These are phyloP conservation scores for Rhinolophus ferrumequinum DNA, from an alignment of 2,113 vertebrate genomes.

Conservation along the genomic window DNA sequence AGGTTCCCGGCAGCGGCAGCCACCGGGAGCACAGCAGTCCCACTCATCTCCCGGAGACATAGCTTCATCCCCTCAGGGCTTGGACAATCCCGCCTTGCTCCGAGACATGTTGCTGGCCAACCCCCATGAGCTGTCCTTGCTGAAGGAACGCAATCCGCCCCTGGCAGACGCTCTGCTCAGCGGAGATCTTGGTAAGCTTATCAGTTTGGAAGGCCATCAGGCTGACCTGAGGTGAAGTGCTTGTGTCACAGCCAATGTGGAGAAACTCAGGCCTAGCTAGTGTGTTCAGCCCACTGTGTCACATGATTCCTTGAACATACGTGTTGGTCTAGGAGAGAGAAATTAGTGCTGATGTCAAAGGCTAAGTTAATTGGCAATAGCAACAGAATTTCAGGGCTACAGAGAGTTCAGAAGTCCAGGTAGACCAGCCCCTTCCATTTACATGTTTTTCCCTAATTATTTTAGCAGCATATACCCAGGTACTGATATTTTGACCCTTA, in stretches of 20 bases:
- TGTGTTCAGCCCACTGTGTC: not conserved
- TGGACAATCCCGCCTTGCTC: constrained; percentile 95
- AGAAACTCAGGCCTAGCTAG: not conserved
- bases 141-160: constrained; percentile 97
- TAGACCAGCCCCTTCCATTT: not conserved
- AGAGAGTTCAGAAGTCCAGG: not conserved
- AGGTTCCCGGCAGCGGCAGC: constrained; percentile 78
- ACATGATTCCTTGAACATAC: not conserved
- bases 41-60: constrained; percentile 80
- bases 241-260: not conserved
- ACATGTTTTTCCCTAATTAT: not conserved
- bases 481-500: not conserved
- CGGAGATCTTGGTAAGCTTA: constrained; percentile 93
- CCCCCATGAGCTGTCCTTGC: constrained; percentile 96
- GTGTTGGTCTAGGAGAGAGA: not conserved
- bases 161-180: constrained; percentile 97
- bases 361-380: not conserved
- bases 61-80: constrained; percentile 89
- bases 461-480: not conserved
- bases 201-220: rapidly evolving
- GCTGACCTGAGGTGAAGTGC: not conserved
- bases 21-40: constrained; percentile 41
- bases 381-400: not conserved
- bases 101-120: constrained; percentile 97
- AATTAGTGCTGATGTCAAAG: not conserved